phyloP scores from a whole-genome alignment of 2,113 vertebrate genomes.

The Piaya cayana region DNA sequence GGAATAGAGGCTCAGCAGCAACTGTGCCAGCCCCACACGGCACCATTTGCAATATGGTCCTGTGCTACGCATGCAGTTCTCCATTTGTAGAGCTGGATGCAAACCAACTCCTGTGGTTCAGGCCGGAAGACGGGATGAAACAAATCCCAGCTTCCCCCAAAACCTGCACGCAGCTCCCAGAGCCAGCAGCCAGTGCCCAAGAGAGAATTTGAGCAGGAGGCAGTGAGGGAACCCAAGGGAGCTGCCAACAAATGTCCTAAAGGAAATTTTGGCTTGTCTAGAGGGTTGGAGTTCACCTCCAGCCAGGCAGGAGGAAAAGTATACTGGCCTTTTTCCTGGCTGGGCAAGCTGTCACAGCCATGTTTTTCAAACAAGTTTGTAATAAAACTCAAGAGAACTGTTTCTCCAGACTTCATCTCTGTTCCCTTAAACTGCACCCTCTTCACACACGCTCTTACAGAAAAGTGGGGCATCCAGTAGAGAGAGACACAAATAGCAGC shows the following conservation, averaged over 20 bases:
- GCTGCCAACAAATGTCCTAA: not conserved
- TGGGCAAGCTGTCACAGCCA: not conserved
- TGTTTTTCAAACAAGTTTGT: not conserved
- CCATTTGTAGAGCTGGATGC: not conserved
- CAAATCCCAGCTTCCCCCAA: not conserved
- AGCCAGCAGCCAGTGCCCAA: not conserved
- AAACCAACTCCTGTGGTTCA: not conserved
- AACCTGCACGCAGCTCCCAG: not conserved
- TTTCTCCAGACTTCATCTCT: not conserved
- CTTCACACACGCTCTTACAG: not conserved
- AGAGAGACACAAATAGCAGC: not conserved
- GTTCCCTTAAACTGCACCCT: not conserved
- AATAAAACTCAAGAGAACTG: not conserved
- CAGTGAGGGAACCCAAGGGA: fast-evolving
- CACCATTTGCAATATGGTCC: not conserved
- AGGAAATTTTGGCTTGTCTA: not conserved
- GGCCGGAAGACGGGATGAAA: not conserved
- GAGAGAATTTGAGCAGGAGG: not conserved
- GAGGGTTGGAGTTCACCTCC: not conserved
- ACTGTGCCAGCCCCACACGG: not conserved
- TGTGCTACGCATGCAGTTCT: not conserved
- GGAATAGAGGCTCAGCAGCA: not conserved
- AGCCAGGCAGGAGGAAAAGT: not conserved
- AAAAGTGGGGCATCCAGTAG: not conserved
- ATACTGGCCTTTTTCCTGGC: not conserved